Percentiles rank a stretch among this genome's conserved stretches.
phyloP scores from a whole-genome alignment of 2,113 vertebrate genomes.

The Catharus minimus region DNA sequence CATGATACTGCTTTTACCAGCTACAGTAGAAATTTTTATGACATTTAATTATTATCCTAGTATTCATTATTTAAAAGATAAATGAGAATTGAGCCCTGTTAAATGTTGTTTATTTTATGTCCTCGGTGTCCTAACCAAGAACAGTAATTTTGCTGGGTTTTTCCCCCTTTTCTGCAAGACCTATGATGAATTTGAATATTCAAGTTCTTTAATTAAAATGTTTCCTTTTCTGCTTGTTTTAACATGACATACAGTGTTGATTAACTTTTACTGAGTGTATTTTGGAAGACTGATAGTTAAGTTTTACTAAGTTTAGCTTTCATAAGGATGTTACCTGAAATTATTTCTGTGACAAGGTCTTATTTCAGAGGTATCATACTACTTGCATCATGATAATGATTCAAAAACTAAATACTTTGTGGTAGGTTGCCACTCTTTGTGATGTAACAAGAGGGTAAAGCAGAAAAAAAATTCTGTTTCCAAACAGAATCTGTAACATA shows the following conservation, averaged over 20 bases:
- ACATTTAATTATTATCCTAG: conserved; percentile 28
- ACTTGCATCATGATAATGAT: not conserved
- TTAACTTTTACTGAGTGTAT: not conserved
- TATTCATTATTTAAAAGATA: conserved; percentile 26
- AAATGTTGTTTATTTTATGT: conserved; percentile 49
- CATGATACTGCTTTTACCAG: not conserved
- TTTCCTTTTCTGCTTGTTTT: conserved; percentile 42
- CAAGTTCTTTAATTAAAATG: conserved; percentile 40
- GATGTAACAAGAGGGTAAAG: not conserved
- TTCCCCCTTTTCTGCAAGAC: not conserved
- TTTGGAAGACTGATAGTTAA: not conserved
- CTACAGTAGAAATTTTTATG: not conserved
- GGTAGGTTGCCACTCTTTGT: not conserved
- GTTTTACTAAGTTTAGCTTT: not conserved
- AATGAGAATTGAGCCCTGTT: conserved; percentile 24
- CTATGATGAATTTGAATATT: not conserved
- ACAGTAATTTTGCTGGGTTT: not conserved
- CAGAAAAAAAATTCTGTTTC: not conserved
- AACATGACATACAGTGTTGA: not conserved
- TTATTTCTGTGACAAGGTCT: not conserved
- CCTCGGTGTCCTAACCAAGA: not conserved
- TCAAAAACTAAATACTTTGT: not conserved
- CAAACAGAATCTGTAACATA: not conserved
- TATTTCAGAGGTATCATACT: not conserved
- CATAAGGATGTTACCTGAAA: not conserved